phyloP scores from a whole-genome alignment of 2,888 invertebrate species.

The Melinaea menophilus region DNA sequence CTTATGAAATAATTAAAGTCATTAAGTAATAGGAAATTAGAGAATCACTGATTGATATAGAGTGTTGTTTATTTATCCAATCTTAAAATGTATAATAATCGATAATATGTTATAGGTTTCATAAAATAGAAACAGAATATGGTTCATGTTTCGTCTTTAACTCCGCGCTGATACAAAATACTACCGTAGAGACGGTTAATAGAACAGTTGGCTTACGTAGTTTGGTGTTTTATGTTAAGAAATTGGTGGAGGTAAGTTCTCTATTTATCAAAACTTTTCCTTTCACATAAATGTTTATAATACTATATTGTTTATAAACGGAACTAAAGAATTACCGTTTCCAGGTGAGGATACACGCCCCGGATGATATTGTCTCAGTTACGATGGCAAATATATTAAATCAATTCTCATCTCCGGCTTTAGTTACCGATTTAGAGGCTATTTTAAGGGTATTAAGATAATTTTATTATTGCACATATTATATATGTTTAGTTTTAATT shows the following conservation, averaged over 20 bases:
- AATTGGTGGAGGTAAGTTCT: constrained; percentile 66
- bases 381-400: constrained; percentile 67
- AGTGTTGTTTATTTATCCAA: no score
- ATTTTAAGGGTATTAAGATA: constrained; percentile 52
- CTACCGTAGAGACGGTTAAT: constrained; percentile 54
- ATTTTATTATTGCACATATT: background rate
- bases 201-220: constrained; percentile 66
- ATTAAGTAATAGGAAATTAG: no score
- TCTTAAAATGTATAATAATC: background rate
- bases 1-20: no score
- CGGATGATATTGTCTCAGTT: constrained; percentile 77
- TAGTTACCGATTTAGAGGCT: constrained; percentile 57
- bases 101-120: constrained; percentile 48
- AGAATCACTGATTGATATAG: no score
- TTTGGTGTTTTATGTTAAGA: constrained; percentile 63
- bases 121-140: constrained; percentile 58
- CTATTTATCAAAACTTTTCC: background rate
- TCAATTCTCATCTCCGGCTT: constrained; percentile 57
- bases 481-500: no score
- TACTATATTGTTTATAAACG: no score
- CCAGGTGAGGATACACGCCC: constrained; percentile 78
- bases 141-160: constrained; percentile 67
- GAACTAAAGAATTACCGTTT: constrained; percentile 32
- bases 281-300: no score
- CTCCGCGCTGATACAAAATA: constrained; percentile 46